A percentile compares a stretch with the other conserved stretches of the same genome.
These are phyloP conservation scores for Thinocorus orbignyianus DNA, from an alignment of 2,113 vertebrate species.

Conservation along the genomic window DNA sequence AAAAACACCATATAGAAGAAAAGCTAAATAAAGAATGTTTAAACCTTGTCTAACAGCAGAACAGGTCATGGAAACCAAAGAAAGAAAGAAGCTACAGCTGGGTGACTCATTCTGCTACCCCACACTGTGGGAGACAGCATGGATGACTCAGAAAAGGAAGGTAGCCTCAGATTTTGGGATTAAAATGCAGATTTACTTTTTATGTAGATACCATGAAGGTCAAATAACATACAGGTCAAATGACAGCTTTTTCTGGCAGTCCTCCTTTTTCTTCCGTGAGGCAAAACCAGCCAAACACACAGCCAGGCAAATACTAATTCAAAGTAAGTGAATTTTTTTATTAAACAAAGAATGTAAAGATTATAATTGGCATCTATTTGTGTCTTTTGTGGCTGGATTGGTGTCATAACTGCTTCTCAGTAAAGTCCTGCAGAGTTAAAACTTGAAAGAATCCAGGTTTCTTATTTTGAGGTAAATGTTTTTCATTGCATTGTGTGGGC, in stretches of 20 bases:
- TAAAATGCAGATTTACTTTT: not conserved
- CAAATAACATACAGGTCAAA: not conserved
- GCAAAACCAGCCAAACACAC: not conserved
- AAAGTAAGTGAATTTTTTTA: not conserved
- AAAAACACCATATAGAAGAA: not conserved
- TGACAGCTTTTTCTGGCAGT: not conserved
- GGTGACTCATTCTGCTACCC: not conserved
- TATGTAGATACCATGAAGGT: not conserved
- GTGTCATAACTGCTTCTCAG: slow-evolving; percentile 13
- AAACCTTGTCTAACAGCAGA: not conserved
- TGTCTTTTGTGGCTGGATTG: slow-evolving; percentile 3
- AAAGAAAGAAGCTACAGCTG: not conserved
- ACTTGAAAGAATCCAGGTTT: not conserved
- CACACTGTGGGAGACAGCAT: not conserved
- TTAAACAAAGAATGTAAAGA: not conserved
- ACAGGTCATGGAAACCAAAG: not conserved
- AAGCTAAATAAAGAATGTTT: not conserved
- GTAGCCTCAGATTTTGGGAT: not conserved
- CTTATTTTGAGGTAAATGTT: slow-evolving; percentile 16
- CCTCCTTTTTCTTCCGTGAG: not conserved
- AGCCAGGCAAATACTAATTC: not conserved
- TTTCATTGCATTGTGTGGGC: slow-evolving; percentile 36
- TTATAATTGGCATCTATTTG: not conserved
- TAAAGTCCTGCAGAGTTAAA: slow-evolving; percentile 39
- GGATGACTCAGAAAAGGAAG: not conserved